Evolutionary conservation across 2,888 invertebrate species (phyloP).

Genomic region (Ichneumoninae sp.): DNA sequence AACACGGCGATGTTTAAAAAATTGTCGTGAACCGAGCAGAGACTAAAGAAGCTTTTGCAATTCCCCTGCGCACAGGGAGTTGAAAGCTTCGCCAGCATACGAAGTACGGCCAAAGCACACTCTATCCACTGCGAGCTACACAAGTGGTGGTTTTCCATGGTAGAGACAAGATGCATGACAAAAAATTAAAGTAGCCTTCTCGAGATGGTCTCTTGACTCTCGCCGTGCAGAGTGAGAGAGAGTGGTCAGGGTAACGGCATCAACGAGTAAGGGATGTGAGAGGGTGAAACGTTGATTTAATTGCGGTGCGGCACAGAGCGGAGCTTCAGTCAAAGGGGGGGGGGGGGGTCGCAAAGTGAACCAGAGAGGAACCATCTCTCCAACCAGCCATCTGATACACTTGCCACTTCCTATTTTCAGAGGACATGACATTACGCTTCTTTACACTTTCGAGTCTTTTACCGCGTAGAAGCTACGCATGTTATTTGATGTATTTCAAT

Average conservation of each 20-base stretch:
- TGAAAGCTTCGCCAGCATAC: background rate
- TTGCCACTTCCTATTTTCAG: background rate
- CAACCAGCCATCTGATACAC: constrained; percentile 27
- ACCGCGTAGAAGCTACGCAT: background rate
- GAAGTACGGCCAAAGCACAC: constrained; percentile 31
- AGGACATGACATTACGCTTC: background rate
- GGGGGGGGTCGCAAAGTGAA: constrained; percentile 6
- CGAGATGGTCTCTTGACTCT: constrained; percentile 29
- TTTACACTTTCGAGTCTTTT: background rate
- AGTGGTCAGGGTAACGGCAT: constrained; percentile 1
- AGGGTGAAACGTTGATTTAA: constrained; percentile 48
- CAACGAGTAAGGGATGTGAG: constrained; percentile 24
- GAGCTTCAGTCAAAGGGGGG: constrained; percentile 47
- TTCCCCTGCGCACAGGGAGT: constrained; percentile 35
- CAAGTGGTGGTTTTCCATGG: constrained; percentile 25
- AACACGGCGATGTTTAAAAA: background rate
- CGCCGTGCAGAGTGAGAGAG: constrained; percentile 1
- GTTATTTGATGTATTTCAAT: background rate
- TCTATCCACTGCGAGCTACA: background rate
- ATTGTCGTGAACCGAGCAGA: constrained; percentile 10
- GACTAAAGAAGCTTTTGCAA: constrained; percentile 41
- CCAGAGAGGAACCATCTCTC: constrained; percentile 32
- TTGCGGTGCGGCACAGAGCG: constrained; percentile 37
- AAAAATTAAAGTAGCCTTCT: constrained; percentile 40
- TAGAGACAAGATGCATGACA: background rate